These are phyloP conservation scores for Cephus cinctus DNA, from an alignment of 1,140 invertebrate genomes.

Conservation along the genomic window DNA sequence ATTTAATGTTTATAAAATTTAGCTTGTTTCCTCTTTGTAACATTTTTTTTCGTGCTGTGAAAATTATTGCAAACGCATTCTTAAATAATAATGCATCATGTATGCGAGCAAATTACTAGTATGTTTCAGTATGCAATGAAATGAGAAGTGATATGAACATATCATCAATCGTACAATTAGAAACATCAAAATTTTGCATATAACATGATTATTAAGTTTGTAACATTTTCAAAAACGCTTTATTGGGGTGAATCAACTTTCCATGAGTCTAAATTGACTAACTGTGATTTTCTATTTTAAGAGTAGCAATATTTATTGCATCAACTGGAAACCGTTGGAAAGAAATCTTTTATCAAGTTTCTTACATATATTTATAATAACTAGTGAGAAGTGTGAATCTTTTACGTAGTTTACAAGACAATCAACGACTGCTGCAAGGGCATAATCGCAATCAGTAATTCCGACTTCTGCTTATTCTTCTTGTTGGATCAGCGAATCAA, in stretches of 20 bases:
- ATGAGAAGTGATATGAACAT: constrained; percentile 1
- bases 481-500: constrained; percentile 1
- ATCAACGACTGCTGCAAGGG: not conserved
- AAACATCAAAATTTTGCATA: constrained; percentile 4
- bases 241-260: not conserved
- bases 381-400: too few relatives aligned
- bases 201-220: constrained; percentile 1
- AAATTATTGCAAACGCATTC: constrained; percentile 4
- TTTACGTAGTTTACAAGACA: not conserved
- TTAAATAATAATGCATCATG: constrained; percentile 1
- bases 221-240: not conserved
- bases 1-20: constrained; percentile 12
- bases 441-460: not conserved
- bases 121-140: constrained; percentile 7
- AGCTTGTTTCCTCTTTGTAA: constrained; percentile 6
- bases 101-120: not conserved
- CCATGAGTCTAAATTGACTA: not conserved
- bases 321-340: too few relatives aligned
- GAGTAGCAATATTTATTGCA: too few relatives aligned
- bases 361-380: too few relatives aligned
- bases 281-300: not conserved
- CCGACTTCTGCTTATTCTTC: not conserved
- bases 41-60: not conserved
- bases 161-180: constrained; percentile 3
- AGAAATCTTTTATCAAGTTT: too few relatives aligned